These are phyloP conservation scores for Euthynnus affinis DNA, from an alignment of 2,797 vertebrate genomes.

Conservation along the genomic window DNA sequence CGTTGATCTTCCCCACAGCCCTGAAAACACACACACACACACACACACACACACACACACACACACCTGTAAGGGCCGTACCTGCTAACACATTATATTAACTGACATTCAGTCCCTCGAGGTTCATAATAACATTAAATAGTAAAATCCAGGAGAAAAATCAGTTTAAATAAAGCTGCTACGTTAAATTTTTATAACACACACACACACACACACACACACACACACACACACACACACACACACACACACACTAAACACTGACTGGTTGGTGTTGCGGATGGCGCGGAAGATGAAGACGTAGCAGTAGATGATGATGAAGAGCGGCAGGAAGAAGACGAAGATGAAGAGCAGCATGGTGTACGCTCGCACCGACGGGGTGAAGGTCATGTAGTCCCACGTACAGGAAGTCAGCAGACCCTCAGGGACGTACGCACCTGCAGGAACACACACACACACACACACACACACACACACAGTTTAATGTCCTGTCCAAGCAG, in stretches of 20 bases:
- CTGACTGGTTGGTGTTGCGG: constrained; percentile 90
- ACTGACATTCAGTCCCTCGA: no score
- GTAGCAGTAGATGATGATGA: constrained; percentile 94
- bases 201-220: not conserved
- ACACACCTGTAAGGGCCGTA: not conserved
- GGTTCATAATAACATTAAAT: no score
- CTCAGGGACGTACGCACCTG: constrained; percentile 95
- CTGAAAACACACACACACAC: constrained; percentile 52
- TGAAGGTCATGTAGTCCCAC: constrained; percentile 96
- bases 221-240: not conserved
- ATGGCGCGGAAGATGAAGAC: constrained; percentile 94
- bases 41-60: not conserved
- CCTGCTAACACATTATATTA: no score
- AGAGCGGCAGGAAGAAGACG: constrained; percentile 94
- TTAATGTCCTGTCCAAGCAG: not conserved
- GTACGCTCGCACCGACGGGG: constrained; percentile 92
- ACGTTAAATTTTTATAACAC: not conserved
- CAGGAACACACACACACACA: not conserved
- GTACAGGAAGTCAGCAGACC: constrained; percentile 95
- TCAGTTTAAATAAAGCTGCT: not conserved
- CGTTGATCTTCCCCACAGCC: constrained; percentile 87
- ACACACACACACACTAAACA: constrained; percentile 16
- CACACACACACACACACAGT: not conserved
- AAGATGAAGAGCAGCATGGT: constrained; percentile 96
- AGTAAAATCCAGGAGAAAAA: no score